These are phyloP conservation scores for Nowickia ferox DNA, from an alignment of 2,888 invertebrate species.

Conservation along the genomic window DNA sequence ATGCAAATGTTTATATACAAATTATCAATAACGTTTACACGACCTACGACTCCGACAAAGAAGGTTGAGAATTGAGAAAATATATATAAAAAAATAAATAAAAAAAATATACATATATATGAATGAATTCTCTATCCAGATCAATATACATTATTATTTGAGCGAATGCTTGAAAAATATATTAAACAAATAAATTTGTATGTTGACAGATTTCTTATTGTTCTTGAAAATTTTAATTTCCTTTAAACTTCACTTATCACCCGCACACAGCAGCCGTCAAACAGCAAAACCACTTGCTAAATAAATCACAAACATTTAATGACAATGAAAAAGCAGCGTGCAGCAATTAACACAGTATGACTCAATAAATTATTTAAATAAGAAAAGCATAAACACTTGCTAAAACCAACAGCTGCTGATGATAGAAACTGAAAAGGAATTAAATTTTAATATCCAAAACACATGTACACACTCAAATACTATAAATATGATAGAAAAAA, in stretches of 20 bases:
- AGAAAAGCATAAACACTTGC: constrained; percentile 1
- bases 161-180: background rate
- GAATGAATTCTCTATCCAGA: no score
- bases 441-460: constrained; percentile 27
- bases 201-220: background rate
- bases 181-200: background rate
- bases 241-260: background rate
- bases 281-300: background rate
- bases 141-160: background rate
- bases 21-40: no score
- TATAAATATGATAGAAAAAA: constrained; percentile 8
- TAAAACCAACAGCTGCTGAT: constrained; percentile 9
- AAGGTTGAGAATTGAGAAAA: no score
- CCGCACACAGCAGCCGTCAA: background rate
- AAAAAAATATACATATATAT: no score
- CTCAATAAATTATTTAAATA: constrained; percentile 5
- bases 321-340: constrained; percentile 38
- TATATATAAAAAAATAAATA: no score
- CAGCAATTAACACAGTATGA: constrained; percentile 30
- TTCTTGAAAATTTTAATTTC: background rate
- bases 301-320: constrained; percentile 23
- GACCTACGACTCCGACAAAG: no score
- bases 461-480: constrained; percentile 15
- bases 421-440: constrained; percentile 55
- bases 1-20: no score